phyloP scores from a whole-genome alignment of 2,797 vertebrate species.

The Falco novaeseelandiae region DNA sequence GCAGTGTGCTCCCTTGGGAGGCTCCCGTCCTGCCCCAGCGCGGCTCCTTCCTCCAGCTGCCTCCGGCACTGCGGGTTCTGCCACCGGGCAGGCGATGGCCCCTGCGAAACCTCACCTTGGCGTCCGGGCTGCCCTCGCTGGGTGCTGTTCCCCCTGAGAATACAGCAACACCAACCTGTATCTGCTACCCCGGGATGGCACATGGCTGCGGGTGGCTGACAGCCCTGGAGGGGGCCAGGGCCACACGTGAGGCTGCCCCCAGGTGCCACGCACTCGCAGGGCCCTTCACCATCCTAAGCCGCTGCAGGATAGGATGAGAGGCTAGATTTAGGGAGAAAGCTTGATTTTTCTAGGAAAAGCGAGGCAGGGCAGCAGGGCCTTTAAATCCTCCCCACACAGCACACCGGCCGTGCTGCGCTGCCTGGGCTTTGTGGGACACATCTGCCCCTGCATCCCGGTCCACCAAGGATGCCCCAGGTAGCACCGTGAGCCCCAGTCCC shows the following conservation, averaged over 20 bases:
- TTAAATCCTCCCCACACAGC: rapidly evolving
- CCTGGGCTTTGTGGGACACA: neutral
- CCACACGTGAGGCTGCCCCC: neutral
- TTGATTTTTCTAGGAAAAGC: neutral
- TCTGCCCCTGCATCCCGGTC: rapidly evolving
- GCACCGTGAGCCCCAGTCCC: neutral
- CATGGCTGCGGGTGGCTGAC: neutral
- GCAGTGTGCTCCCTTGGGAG: neutral
- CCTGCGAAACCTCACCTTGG: neutral
- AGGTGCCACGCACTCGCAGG: rapidly evolving
- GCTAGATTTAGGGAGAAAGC: neutral
- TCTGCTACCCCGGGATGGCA: rapidly evolving
- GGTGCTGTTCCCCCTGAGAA: rapidly evolving
- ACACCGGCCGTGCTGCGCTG: neutral
- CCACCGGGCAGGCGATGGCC: neutral
- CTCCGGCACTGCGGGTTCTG: neutral
- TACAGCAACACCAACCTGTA: neutral
- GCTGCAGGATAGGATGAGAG: neutral
- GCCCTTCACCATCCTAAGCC: neutral
- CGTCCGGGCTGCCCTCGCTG: neutral
- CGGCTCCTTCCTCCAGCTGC: neutral
- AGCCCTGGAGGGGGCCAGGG: neutral
- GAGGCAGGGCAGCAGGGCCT: neutral
- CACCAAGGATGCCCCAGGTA: neutral
- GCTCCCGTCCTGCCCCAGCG: rapidly evolving